Evolutionary conservation across 2,113 vertebrate species (phyloP), one percentile per base, ranked within the genome.

Genomic region (Oriolus oriolus): DNA sequence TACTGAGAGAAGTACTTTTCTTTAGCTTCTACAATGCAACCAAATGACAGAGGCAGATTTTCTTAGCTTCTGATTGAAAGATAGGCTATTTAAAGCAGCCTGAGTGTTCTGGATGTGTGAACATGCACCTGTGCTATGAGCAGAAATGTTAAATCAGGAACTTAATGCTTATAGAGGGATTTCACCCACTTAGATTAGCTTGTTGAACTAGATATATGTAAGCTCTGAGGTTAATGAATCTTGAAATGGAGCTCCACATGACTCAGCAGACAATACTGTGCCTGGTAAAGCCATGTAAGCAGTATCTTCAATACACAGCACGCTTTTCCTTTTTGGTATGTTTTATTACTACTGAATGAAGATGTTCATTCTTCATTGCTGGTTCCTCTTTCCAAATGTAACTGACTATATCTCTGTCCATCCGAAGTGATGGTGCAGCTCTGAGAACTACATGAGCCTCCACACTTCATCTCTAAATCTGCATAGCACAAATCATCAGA

Each of bases 201-300:
- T 96, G 79, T 94, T 96, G 47, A 96, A 85, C 57, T 53, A 95
- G 88, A 87, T 92, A 79, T 90, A 91, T 69, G 80, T 83, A 97
- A 97, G 61, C 82, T 84, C 73, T 71, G 95, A 83, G 85, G 68
- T 80, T 96, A 97, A 96, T 95, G 93, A 96, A 96, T 93, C 76
- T 70, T 87, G n/a, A 84, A 88, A 83, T 11, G 18, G 16, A 56
- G 57, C 69, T 87, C 44, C 78, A 59, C 59, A 28, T 79, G 83
- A 80, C 56, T 94, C 76, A 66, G n/a, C 8, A 86, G 59, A 45
- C 69, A 93, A 44, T 13, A 64, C 28, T 44, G 42, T 82, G 53
- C 65, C 86, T 89, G 39, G 84, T 90, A 95, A 68, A 92, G 24
- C 70, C 2, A 0, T 60, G 52, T 59, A 76, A 95, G 84, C 50